Percentiles rank a stretch among this genome's conserved stretches.
Evolutionary conservation across 2,797 vertebrate genomes (phyloP).

Genomic region (Anabacerthia variegaticeps): DNA sequence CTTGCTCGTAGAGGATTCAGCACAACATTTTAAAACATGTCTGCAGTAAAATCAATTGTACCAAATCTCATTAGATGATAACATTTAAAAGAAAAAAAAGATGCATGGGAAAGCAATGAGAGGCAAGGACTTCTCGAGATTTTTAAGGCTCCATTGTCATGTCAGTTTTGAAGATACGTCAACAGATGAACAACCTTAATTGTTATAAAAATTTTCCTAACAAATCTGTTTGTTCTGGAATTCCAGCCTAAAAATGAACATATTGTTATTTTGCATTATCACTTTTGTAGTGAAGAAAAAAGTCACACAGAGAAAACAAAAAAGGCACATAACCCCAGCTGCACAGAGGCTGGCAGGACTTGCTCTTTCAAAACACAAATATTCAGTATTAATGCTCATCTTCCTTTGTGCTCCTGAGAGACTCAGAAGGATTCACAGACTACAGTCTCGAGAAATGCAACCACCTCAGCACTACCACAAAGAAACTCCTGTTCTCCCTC

Average conservation of each 20-base stretch:
- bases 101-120: background rate
- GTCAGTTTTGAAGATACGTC: background rate
- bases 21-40: background rate
- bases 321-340: background rate
- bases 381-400: background rate
- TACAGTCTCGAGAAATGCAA: background rate
- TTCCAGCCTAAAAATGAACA: background rate
- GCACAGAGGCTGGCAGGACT: accelerated
- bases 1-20: background rate
- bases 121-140: background rate
- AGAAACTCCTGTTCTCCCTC: background rate
- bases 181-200: background rate
- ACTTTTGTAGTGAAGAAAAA: background rate
- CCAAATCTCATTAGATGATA: background rate
- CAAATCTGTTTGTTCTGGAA: background rate
- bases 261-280: background rate
- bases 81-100: background rate
- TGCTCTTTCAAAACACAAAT: background rate
- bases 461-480: background rate
- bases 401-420: background rate
- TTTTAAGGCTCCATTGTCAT: background rate
- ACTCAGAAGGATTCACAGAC: background rate
- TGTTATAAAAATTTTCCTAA: background rate
- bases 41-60: background rate
- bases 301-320: background rate